A percentile compares a stretch with the other conserved stretches of the same genome.
These are phyloP conservation scores for Sparidentex hasta DNA, from an alignment of 2,797 vertebrate species.

Conservation along the genomic window DNA sequence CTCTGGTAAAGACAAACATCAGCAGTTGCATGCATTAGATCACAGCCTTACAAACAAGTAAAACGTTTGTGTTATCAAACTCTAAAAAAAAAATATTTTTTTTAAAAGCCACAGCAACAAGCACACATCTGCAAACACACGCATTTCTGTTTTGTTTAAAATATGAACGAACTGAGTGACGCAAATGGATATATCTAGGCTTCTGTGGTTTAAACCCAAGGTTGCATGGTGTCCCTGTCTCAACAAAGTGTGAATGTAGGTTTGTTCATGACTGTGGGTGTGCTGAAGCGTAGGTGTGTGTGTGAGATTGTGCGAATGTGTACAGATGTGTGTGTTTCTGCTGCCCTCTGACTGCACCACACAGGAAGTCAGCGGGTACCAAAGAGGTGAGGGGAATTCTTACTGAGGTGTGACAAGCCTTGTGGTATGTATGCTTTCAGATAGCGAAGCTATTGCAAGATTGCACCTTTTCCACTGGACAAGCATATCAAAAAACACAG, in stretches of 20 bases:
- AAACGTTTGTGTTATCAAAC: constrained; percentile 41
- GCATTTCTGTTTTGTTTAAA: constrained; percentile 59
- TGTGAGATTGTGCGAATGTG: constrained; percentile 57
- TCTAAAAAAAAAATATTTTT: not conserved
- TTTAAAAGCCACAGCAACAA: constrained; percentile 45
- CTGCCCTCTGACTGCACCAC: constrained; percentile 81
- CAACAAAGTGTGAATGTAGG: constrained; percentile 60
- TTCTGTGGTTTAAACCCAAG: constrained; percentile 72
- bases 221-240: constrained; percentile 62
- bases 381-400: constrained; percentile 87
- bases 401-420: constrained; percentile 76
- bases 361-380: constrained; percentile 83
- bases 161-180: constrained; percentile 70
- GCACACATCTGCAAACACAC: constrained; percentile 41
- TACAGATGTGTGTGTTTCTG: constrained; percentile 58
- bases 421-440: constrained; percentile 77
- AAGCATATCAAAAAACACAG: constrained; percentile 12
- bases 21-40: constrained; percentile 18
- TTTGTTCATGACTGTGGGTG: constrained; percentile 57
- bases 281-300: constrained; percentile 56
- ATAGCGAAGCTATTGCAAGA: constrained; percentile 72
- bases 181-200: constrained; percentile 76
- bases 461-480: constrained; percentile 79
- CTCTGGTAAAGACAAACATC: constrained; percentile 34
- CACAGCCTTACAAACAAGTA: constrained; percentile 4